Conservation (phyloP, 1,140 invertebrate species). For the Trachymyrmex septentrionalis region DNA sequence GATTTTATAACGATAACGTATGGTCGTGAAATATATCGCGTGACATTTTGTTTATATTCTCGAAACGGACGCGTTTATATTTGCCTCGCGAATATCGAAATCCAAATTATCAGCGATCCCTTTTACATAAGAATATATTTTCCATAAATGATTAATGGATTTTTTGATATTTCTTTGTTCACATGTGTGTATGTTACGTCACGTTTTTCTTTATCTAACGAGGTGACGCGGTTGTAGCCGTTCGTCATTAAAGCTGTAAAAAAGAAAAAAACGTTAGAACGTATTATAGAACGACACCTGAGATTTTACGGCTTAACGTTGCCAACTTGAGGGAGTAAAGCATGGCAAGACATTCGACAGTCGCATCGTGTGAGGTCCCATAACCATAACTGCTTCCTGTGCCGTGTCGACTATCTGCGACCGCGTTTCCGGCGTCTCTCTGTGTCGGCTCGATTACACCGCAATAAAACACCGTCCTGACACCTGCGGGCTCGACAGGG, state of each 20-base stretch:
- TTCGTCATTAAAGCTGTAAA: slow-evolving; percentile 4
- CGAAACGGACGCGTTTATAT: background rate
- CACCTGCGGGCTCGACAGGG: slow-evolving; percentile 81
- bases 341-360: slow-evolving; percentile 49
- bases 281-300: background rate
- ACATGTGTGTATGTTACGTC: background rate
- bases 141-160: background rate
- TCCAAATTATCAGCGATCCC: slow-evolving; percentile 3
- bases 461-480: slow-evolving; percentile 82
- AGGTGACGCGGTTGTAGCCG: background rate
- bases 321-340: slow-evolving; percentile 51
- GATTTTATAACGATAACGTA: slow-evolving; percentile 37
- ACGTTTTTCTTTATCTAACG: background rate
- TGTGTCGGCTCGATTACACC: slow-evolving; percentile 81
- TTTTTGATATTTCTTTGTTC: background rate
- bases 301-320: slow-evolving; percentile 20
- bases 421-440: slow-evolving; percentile 81
- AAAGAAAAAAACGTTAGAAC: background rate
- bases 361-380: slow-evolving; percentile 76
- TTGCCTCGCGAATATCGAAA: background rate
- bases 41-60: slow-evolving; percentile 3
- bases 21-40: background rate
- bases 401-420: slow-evolving; percentile 77
- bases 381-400: slow-evolving; percentile 75
- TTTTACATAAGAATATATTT: background rate